Evolutionary conservation across 2,888 invertebrate species (phyloP), one percentile per base, ranked within the genome.

Genomic region (Stenoptilia bipunctidactyla): DNA sequence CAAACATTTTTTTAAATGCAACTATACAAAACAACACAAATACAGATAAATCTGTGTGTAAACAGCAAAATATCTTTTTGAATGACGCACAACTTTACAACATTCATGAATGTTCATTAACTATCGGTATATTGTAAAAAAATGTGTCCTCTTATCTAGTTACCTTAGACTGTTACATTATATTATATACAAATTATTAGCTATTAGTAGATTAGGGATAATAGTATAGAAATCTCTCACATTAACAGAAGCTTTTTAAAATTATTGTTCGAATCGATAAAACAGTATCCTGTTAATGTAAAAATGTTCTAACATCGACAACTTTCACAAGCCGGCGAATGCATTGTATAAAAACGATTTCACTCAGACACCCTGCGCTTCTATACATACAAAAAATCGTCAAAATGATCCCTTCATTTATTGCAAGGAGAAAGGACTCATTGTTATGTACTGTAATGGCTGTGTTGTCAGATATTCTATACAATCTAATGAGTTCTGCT

Each of bases 101-200:
- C 76, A 79, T 73, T 77, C 73, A 76, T 66, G 69, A 67, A 68
- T 67, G 69, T 69, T 66, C 64, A 61, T 67, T 72, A 72, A 71
- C 63, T 67, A 80, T 80, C 59, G 30, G 30, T 64, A 79, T 82
- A 82, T 79, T 76, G 77, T 83, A 82, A 79, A 82, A 83, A 83
- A 83, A 77, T 72, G 76, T 76, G 66, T 75, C 66, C 61, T 67
- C 74, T 75, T 76, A 77, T 53, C 63, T 72, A 68, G 57, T 52
- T 66, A 69, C 54, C 79, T 80, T 76, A 79, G 48, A 64, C 64
- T 75, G 76, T 63, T 80, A 34, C 34, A 13, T 20, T 20, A 20
- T 20, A 20, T 20, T 34, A 79, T 80, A 61, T 79, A 82, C 79
- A 82, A 73, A 74, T 77, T 69, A 9, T 30, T 30, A 30, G 30